These are phyloP conservation scores for Oligia latruncula DNA, from an alignment of 2,888 invertebrate genomes.

Conservation along the genomic window DNA sequence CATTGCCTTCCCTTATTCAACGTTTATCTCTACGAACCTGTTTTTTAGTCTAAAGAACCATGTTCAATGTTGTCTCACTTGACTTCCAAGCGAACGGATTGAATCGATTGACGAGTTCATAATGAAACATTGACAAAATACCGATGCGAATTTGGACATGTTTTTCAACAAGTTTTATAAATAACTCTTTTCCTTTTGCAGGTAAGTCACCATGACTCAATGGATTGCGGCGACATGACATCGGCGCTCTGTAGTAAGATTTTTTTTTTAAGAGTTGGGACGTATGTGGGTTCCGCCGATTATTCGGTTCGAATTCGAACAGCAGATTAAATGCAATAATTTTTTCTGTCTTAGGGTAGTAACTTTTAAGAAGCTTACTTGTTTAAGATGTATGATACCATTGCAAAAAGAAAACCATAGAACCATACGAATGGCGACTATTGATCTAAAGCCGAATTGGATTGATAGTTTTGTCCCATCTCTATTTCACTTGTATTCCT, in stretches of 20 bases:
- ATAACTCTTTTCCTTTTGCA: conserved; percentile 66
- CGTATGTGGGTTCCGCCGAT: neutral
- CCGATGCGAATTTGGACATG: conserved; percentile 43
- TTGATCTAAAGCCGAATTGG: neutral
- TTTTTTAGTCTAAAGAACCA: conserved; percentile 37
- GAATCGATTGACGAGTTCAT: conserved; percentile 39
- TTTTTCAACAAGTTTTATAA: conserved; percentile 53
- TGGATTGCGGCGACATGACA: conserved; percentile 44
- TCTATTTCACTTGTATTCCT: conserved; percentile 39
- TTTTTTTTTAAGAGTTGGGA: neutral
- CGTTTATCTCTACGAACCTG: conserved; percentile 31
- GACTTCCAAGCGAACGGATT: neutral
- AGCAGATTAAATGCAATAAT: neutral
- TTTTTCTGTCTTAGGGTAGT: neutral
- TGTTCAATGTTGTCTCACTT: neutral
- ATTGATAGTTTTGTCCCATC: neutral
- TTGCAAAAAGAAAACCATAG: too few relatives aligned
- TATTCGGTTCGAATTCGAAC: neutral
- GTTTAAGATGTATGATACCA: neutral
- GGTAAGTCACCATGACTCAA: conserved; percentile 71
- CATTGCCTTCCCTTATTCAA: conserved; percentile 35
- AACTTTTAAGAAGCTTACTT: neutral
- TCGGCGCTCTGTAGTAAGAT: conserved; percentile 48
- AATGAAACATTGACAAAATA: conserved; percentile 54
- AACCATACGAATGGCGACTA: neutral